Evolutionary conservation across 2,113 vertebrate genomes (phyloP).

Genomic region (Antennarius striatus): DNA sequence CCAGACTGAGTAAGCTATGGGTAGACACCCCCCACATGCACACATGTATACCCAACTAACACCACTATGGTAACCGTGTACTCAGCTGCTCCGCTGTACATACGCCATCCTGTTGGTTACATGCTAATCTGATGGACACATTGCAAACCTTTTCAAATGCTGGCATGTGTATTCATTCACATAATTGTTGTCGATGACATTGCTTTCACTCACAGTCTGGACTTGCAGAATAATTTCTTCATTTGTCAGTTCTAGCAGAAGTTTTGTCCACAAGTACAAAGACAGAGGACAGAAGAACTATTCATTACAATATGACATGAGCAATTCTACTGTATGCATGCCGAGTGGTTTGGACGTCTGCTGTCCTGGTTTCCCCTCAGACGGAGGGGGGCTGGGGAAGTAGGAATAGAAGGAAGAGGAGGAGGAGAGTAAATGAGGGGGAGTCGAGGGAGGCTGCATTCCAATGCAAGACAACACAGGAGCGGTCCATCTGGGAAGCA

Average conservation of each 20-base stretch:
- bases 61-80: conserved; percentile 44
- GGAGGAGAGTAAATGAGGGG: conserved; percentile 19
- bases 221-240: neutral
- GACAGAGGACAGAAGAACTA: neutral
- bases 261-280: conserved; percentile 33
- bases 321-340: conserved; percentile 11
- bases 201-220: no score
- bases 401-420: conserved; percentile 8
- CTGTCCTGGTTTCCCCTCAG: conserved; percentile 60
- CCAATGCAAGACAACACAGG: conserved; percentile 57
- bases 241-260: neutral
- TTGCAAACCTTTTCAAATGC: neutral
- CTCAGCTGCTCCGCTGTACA: conserved; percentile 66
- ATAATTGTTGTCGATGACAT: no score
- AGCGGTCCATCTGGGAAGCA: conserved; percentile 66
- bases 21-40: neutral
- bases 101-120: conserved; percentile 35
- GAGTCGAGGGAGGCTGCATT: conserved; percentile 59
- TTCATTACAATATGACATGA: conserved; percentile 18
- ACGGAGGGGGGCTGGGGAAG: conserved; percentile 7
- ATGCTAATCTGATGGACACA: conserved; percentile 31
- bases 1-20: conserved; percentile 41
- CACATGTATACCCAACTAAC: conserved; percentile 11
- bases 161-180: no score
- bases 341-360: conserved; percentile 31